Base-by-base conservation (phyloP, 2,113 vertebrate genomes). In the Picathartes gymnocephalus region DNA sequence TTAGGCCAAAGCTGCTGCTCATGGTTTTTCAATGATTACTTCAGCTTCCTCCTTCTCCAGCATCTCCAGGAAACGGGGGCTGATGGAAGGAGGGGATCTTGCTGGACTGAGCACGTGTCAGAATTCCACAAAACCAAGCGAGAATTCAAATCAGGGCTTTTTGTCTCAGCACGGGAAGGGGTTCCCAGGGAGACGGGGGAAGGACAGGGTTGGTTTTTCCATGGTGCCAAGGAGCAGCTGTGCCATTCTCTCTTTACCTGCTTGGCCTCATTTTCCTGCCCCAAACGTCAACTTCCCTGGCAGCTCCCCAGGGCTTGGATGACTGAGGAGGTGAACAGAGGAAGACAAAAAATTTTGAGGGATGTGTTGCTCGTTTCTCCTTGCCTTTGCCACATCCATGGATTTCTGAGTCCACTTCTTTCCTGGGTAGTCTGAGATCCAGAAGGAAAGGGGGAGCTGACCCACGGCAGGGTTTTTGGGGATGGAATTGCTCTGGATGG, bases 21-120 rank as follows among this genome's bases (percentile, higher is more conserved):
- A 92, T 48, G 96, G 97, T 93, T 97, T 97, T 96, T 96, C 97
- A 93, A 83, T 98, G 96, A 98, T 97, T 96, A 69, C 92, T 97
- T 95, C 70, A 91, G 91, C 79, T 97, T 96, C 96, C 96, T 97
- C 74, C 89, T 96, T 94, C 88, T 93, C 95, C 79, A 65, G 6
- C 70, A 35, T 87, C 97, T 97, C 86, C 92, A 97, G 97, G 95
- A 98, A 97, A 97, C 92, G 92, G 96, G 62, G 86, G 25, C 93
- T 98, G 97, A 97, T 97, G 97, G 97, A 97, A 97, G 97, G 94
- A 97, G 95, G 40, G 90, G 93, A 96, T 96, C 81, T 71, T 71
- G 92, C 95, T 91, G 90, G 95, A 80, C 95, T 89, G 95, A 97
- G 95, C 96, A 96, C 80, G 25, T 95, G 97, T 96, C 95, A 95